phyloP scores from a whole-genome alignment of 1,140 invertebrate species.

The Caerostris extrusa region DNA sequence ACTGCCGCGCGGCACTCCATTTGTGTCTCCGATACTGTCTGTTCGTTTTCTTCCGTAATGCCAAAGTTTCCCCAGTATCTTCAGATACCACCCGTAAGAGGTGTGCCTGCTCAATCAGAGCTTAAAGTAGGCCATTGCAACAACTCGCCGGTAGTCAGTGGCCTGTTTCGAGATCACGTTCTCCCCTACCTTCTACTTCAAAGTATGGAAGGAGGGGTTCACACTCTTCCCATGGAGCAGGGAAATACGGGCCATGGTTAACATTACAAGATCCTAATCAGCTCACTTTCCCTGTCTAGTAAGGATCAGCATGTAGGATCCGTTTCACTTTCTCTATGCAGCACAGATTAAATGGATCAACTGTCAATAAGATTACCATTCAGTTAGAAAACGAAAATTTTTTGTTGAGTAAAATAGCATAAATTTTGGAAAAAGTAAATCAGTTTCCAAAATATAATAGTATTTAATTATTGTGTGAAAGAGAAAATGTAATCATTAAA shows the following conservation, averaged over 20 bases:
- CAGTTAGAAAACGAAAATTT: no score
- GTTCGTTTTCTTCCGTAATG: background rate
- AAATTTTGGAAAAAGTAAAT: no score
- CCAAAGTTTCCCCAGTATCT: background rate
- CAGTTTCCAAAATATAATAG: no score
- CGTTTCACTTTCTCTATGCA: no score
- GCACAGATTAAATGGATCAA: no score
- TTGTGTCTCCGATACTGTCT: no score
- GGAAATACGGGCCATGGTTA: background rate
- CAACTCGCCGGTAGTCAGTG: background rate
- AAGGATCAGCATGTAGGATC: background rate
- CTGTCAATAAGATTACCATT: no score
- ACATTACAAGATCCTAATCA: background rate
- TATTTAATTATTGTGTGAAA: no score
- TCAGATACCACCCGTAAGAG: background rate
- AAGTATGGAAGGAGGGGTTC: background rate
- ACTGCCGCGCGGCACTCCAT: no score
- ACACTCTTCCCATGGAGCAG: background rate
- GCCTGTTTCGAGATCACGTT: slow-evolving; percentile 15
- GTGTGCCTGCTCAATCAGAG: slow-evolving; percentile 24
- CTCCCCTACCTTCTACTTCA: background rate
- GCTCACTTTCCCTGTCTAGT: background rate
- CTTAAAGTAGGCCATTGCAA: slow-evolving; percentile 2
- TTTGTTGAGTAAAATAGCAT: no score
- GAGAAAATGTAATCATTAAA: no score